Conservation (phyloP, 2,888 invertebrate genomes). For the Leptothorax acervorum region DNA sequence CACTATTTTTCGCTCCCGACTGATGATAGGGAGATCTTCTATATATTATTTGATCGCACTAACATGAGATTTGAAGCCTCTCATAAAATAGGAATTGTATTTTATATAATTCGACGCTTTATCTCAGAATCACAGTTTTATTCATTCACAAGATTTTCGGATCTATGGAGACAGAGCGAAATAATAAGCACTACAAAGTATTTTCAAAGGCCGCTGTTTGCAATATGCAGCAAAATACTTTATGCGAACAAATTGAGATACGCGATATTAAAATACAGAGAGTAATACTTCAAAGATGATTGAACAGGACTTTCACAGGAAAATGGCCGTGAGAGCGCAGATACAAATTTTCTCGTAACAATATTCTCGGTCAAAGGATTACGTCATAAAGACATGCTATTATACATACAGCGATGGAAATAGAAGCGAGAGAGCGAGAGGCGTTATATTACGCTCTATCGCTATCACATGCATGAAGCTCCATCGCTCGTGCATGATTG, state of each 20-base stretch:
- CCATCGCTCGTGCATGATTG: slow-evolving; percentile 49
- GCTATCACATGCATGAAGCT: slow-evolving; percentile 56
- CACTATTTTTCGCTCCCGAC: slow-evolving; percentile 23
- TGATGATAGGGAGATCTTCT: slow-evolving; percentile 52
- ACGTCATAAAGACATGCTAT: slow-evolving; percentile 57
- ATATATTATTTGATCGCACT: neutral
- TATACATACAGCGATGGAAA: slow-evolving; percentile 55
- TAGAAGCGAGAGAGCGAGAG: slow-evolving; percentile 36
- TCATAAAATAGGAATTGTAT: neutral
- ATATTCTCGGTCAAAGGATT: slow-evolving; percentile 57
- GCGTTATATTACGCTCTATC: slow-evolving; percentile 50
- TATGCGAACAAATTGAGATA: slow-evolving; percentile 50
- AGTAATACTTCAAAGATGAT: slow-evolving; percentile 57
- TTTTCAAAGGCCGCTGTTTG: slow-evolving; percentile 19
- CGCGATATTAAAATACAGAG: slow-evolving; percentile 54
- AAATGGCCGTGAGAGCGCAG: slow-evolving; percentile 43
- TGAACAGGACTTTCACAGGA: slow-evolving; percentile 51
- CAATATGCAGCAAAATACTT: slow-evolving; percentile 42
- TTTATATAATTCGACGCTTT: neutral
- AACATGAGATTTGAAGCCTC: neutral
- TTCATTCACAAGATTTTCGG: neutral
- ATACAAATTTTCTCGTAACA: slow-evolving; percentile 56
- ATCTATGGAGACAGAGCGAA: neutral
- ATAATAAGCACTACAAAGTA: slow-evolving; percentile 16
- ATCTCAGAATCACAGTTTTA: slow-evolving; percentile 4